A percentile compares a stretch with the other conserved stretches of the same genome.
Conservation (phyloP, 1,140 invertebrate genomes). For the Propsilocerus akamusi region DNA sequence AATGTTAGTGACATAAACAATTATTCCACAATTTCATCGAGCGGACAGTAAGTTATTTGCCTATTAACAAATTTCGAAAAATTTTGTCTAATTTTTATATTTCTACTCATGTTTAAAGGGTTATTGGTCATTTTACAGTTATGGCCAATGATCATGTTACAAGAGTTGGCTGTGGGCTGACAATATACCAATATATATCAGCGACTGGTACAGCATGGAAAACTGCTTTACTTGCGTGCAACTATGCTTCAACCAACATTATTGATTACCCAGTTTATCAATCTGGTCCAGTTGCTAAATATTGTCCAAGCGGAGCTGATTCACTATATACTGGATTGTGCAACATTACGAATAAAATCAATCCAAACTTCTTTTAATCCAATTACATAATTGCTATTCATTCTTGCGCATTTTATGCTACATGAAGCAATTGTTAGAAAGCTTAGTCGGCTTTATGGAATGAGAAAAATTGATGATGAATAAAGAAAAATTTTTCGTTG, state of each 20-base stretch:
- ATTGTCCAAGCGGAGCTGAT: background rate
- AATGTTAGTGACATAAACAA: background rate
- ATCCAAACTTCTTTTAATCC: too few relatives aligned
- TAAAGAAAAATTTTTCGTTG: too few relatives aligned
- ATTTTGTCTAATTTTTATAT: background rate
- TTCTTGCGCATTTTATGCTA: too few relatives aligned
- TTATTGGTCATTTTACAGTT: too few relatives aligned
- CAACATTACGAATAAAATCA: too few relatives aligned
- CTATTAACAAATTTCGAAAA: background rate
- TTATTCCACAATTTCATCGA: background rate
- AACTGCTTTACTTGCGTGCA: too few relatives aligned
- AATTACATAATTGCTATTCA: too few relatives aligned
- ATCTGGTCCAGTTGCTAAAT: background rate
- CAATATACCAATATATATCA: background rate
- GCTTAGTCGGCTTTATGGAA: too few relatives aligned
- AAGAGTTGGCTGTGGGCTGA: background rate
- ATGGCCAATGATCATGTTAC: background rate
- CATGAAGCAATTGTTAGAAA: too few relatives aligned
- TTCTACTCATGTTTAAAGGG: background rate
- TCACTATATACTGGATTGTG: background rate
- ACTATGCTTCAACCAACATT: background rate
- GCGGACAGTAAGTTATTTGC: background rate
- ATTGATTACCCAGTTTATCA: background rate
- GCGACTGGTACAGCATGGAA: too few relatives aligned
- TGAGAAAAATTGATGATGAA: too few relatives aligned